Evolutionary conservation across 2,797 vertebrate genomes (phyloP), one percentile per base, ranked within the genome.

Genomic region (Cyprinella venusta): DNA sequence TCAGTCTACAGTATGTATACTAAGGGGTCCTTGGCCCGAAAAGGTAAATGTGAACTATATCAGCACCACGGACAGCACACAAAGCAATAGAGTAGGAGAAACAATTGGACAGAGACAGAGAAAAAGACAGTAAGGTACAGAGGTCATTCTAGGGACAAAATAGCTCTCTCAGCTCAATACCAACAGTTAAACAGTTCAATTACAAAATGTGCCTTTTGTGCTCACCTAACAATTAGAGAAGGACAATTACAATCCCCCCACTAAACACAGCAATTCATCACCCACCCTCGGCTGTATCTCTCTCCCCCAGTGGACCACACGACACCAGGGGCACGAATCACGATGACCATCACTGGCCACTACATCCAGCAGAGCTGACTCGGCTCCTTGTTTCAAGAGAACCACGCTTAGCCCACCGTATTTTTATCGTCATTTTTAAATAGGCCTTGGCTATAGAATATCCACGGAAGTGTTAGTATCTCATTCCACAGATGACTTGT

Each of bases 231-330:
- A 98, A 98, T 98, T 97, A 98, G 96, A 93, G 95, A 94, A 94
- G 95, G 94, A 94, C 96, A 95, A 96, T 97, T 97, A 96, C 97
- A 97, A 97, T 94, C 95, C 96, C 94, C 95, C 94, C 93, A 94
- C 94, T 95, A 95, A 97, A 97, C 94, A 95, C 95, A 95, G 95
- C 95, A 96, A 98, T 99, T 97, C 95, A 98, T 99, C 97, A 98
- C 95, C 87, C 92, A 92, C 95, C 76, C 79, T 54, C 54, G 54
- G 76, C 81, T 56, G 83, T 75, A 78, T 74, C 64, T 79, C 68
- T 69, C 63, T 82, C 59, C 30, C 79, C 80, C 80, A 52, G 71
- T 59, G 76, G 33, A 36, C 69, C 30, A 12, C 33, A 67, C 84
- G 76, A 84, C 87, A 75, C 63, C 52, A 30, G 42, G 79, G 79